Base-by-base conservation (phyloP, 1,140 invertebrate genomes). In the Rhyzopertha dominica region DNA sequence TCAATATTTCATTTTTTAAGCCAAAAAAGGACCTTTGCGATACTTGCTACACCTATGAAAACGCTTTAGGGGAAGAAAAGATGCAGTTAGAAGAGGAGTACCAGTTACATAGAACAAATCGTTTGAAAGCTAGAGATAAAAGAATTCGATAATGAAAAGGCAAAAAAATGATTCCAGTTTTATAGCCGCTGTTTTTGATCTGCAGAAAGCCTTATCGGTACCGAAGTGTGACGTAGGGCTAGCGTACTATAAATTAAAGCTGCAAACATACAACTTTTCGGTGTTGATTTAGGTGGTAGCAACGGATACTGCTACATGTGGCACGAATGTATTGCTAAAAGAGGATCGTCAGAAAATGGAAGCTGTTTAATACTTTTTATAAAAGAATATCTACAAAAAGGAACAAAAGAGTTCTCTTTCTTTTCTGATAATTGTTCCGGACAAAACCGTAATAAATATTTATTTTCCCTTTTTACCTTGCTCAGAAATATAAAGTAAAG, bases 381-480 rank as follows among this genome's bases (percentile, higher is more conserved):
- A 19, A n/a, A 51, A 26, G 5, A 20, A 2, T 5, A 26, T 30
- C 42, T 52, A 43, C 22, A 40, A 39, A 47, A 48, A 17, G 54
- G 46, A 4, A 37, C 49, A 12, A 62, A 52, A 17, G 49, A 64
- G 34, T 58, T 64, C 26, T 31, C 44, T 16, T 60, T 65, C 50
- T 64, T 59, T 46, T 63, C 60, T 0, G 65, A 68, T 37, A 68
- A 67, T 39, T 68, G 65, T 49, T 38, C 47, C 7, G 63, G 65
- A 5, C 60, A 68, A 47, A 68, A 69, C 45, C 41, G 56, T n/a
- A 67, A 68, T 34, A 51, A 56, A 5, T 58, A 49, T 34, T 41
- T 68, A n/a, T 66, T 56, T 51, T 39, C 41, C 5, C 29, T 65
- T 47, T 64, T 10, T 48, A 57, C 23, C 41, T 48, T 2, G 41